Evolutionary conservation across 2,797 vertebrate genomes (phyloP), one percentile per base, ranked within the genome.

Genomic region (Prionace glauca): DNA sequence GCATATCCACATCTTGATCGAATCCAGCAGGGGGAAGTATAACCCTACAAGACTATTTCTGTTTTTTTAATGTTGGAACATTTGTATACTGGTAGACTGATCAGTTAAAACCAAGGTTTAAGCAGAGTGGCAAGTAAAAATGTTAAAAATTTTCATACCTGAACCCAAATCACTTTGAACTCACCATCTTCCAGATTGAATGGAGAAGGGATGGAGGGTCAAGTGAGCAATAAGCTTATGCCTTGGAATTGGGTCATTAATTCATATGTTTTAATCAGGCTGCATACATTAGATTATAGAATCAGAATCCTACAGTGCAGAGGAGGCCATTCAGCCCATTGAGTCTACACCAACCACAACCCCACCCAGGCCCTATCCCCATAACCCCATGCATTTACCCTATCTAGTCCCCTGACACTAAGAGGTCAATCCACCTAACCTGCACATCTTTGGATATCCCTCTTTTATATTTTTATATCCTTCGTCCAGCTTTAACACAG

Each of bases 21-120:
- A 74, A n/a, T 60, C 93, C 93, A 95, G 71, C 93, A 95, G 93
- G 71, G 36, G 93, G 45, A 29, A 77, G 93, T 45, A 74, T 32
- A 50, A 56, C 71, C 45, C 32, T 32, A 74, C 26, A n/a, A 32
- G 71, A 60, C 50, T 69, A 12, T 29, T 56, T 32, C 41, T 77
- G 45, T 16, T 95, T 18, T 67, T 92, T 69, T 67, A 22, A 22
- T 69, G 32, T 20, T 4, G 41, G n/a, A 41, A 41, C 3, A 8
- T n/a, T 60, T 14, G 12, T 87, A n/a, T 18, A 29, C 26, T 88
- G 50, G 60, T 36, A n/a, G 11, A n/a, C 7, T 32, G 32, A 18
- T 45, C 16, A 8, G 36, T 22, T 1, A 84, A 84, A 8, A 18
- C n/a, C 12, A 14, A 14, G n/a, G 36, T 41, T 84, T 41, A 3